Conservation (phyloP, 2,797 vertebrate species). For the Coilia nasus region DNA sequence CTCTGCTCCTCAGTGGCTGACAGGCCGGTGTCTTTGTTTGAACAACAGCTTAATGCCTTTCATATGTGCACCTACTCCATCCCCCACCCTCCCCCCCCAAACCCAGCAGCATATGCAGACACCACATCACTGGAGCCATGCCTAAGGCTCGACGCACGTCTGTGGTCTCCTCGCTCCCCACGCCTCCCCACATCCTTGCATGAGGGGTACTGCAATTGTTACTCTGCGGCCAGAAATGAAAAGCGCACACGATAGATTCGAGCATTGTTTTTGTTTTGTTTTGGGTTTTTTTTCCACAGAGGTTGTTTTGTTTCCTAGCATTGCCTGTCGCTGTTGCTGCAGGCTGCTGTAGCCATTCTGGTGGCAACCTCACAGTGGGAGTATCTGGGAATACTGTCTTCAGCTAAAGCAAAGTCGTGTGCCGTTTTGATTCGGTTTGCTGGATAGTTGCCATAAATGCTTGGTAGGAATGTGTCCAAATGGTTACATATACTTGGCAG, state of each 20-base stretch:
- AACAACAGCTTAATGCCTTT: constrained; percentile 24
- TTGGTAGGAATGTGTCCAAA: neutral
- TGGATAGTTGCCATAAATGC: neutral
- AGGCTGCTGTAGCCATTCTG: neutral
- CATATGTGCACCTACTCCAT: constrained; percentile 16
- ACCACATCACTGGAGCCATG: constrained; percentile 24
- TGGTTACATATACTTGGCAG: neutral
- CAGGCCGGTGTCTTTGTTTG: constrained; percentile 21
- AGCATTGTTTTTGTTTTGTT: too few species aligned
- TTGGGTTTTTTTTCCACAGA: neutral
- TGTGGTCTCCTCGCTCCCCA: constrained; percentile 12
- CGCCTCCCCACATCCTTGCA: neutral
- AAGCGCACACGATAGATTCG: neutral
- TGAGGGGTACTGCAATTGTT: neutral
- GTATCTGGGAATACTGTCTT: neutral
- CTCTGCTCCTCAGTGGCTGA: constrained; percentile 1
- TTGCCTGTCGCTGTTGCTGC: neutral
- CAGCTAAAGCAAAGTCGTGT: neutral
- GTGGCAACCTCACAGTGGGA: neutral
- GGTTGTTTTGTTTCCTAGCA: constrained; percentile 5
- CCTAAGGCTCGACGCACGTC: constrained; percentile 5
- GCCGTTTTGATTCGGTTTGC: neutral
- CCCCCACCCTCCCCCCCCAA: neutral
- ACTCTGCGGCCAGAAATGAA: neutral
- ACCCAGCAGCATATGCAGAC: neutral